A percentile compares a stretch with the other conserved stretches of the same genome.
phyloP scores from a whole-genome alignment of 2,113 vertebrate genomes.

The Sturnus vulgaris region DNA sequence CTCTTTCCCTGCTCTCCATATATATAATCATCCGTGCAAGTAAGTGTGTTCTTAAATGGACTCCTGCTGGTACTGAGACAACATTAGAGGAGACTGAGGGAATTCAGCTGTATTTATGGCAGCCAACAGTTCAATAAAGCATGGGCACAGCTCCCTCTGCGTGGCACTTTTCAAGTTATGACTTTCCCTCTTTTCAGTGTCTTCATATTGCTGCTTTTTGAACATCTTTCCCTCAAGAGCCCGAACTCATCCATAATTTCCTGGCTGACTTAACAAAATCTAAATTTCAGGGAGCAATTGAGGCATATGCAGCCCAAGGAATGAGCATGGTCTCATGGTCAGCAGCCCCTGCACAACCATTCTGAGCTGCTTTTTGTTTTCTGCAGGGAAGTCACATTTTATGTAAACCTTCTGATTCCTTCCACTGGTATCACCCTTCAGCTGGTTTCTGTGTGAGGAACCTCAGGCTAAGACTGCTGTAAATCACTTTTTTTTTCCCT shows the following conservation, averaged over 20 bases:
- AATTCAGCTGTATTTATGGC: constrained; percentile 33
- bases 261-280: background rate
- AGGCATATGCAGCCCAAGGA: background rate
- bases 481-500: background rate
- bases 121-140: constrained; percentile 43
- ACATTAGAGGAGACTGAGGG: background rate
- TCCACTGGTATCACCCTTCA: background rate
- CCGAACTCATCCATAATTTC: background rate
- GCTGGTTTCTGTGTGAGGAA: background rate
- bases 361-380: background rate
- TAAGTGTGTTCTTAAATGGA: constrained; percentile 29
- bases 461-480: background rate
- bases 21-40: constrained; percentile 11
- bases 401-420: background rate
- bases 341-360: background rate
- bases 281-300: background rate
- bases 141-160: background rate
- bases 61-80: constrained; percentile 45
- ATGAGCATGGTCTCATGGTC: background rate
- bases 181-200: background rate
- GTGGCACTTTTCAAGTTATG: background rate
- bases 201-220: background rate
- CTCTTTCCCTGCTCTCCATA: constrained; percentile 1
- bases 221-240: background rate
- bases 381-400: background rate